Percentiles rank a stretch among this genome's conserved stretches.
phyloP scores from a whole-genome alignment of 2,888 invertebrate species.

The Serrognathus titanus region DNA sequence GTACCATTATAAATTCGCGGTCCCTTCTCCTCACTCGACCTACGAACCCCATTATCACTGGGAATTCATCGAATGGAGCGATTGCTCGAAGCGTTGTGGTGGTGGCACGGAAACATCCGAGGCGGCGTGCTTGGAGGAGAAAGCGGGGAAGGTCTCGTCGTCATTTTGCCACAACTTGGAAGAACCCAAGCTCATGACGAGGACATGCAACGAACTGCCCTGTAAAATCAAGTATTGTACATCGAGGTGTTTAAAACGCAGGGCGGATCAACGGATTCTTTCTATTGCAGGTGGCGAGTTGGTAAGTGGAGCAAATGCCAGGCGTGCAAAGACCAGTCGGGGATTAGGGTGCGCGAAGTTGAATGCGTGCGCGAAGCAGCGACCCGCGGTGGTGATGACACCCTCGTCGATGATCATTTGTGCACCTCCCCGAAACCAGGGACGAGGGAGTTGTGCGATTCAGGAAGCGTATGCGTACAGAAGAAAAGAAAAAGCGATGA shows the following conservation, averaged over 20 bases:
- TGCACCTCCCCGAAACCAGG: slow-evolving; percentile 38
- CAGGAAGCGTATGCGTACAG: slow-evolving; percentile 39
- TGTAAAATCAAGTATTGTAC: slow-evolving; percentile 50
- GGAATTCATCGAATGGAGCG: slow-evolving; percentile 60
- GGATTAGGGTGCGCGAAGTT: slow-evolving; percentile 48
- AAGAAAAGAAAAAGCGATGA: slow-evolving; percentile 30
- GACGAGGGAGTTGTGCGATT: slow-evolving; percentile 44
- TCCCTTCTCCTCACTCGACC: slow-evolving; percentile 54
- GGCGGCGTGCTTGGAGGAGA: slow-evolving; percentile 59
- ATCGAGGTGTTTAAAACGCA: background rate
- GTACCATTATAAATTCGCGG: slow-evolving; percentile 58
- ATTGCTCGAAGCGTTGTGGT: slow-evolving; percentile 62
- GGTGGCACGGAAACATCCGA: slow-evolving; percentile 56
- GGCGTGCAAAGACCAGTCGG: slow-evolving; percentile 52
- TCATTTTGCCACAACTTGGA: slow-evolving; percentile 49
- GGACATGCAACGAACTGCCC: slow-evolving; percentile 51
- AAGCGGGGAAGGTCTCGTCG: slow-evolving; percentile 60
- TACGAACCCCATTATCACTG: slow-evolving; percentile 59
- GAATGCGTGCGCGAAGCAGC: slow-evolving; percentile 51
- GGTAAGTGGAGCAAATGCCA: slow-evolving; percentile 64
- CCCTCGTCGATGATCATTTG: slow-evolving; percentile 43
- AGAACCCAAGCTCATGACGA: slow-evolving; percentile 46
- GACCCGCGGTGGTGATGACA: slow-evolving; percentile 48
- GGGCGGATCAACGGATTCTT: background rate
- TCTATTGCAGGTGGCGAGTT: slow-evolving; percentile 55